Conservation (phyloP, 2,113 vertebrate species). For the Acrocephalus arundinaceus region DNA sequence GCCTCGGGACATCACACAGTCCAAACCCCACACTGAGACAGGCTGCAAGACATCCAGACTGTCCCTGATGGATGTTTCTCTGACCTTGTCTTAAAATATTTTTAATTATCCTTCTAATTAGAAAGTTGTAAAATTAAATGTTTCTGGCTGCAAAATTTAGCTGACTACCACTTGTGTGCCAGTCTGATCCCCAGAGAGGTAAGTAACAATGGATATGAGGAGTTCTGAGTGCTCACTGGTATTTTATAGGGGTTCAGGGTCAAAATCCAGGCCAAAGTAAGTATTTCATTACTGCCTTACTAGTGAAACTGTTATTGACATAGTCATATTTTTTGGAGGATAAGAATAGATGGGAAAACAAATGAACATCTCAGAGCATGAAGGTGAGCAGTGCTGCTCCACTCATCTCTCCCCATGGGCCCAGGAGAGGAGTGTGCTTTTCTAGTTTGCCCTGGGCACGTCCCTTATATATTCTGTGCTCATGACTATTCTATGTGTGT, state of each 20-base stretch:
- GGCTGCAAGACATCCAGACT: not conserved
- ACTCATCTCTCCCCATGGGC: not conserved
- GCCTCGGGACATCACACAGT: not conserved
- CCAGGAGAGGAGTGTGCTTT: not conserved
- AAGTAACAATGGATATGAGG: not conserved
- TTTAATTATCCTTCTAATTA: constrained; percentile 55
- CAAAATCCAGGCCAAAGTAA: constrained; percentile 32
- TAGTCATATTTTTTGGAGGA: not conserved
- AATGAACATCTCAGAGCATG: not conserved
- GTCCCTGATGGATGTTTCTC: not conserved
- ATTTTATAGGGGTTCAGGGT: not conserved
- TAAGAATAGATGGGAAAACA: not conserved
- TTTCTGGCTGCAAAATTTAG: not conserved
- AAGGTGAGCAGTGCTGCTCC: not conserved
- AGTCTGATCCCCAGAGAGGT: not conserved
- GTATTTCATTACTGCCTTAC: not conserved
- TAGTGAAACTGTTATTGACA: not conserved
- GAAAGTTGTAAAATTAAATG: constrained; percentile 20
- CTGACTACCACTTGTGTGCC: not conserved
- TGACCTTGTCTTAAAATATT: constrained; percentile 14
- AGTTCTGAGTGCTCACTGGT: not conserved
- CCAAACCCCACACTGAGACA: not conserved
- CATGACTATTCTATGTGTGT: not conserved
- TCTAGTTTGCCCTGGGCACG: not conserved
- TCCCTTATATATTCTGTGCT: not conserved